Evolutionary conservation across 2,113 vertebrate species (phyloP).

Genomic region (Lamprotornis superbus): DNA sequence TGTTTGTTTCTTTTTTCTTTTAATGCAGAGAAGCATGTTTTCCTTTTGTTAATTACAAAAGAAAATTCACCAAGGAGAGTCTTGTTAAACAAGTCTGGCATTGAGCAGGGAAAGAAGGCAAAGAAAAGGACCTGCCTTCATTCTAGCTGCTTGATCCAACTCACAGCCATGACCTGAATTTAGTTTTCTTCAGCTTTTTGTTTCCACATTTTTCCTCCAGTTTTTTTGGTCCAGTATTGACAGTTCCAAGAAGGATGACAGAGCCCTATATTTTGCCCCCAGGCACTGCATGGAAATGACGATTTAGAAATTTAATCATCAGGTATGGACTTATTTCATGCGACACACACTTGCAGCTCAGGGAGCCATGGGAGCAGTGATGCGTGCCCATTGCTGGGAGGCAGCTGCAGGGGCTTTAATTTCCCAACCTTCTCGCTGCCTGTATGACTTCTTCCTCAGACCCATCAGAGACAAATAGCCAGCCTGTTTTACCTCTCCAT

Average conservation of each 20-base stretch:
- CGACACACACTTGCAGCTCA: background rate
- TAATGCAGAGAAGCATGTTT: background rate
- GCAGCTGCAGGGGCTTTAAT: background rate
- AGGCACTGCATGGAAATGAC: fast-evolving
- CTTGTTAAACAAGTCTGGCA: background rate
- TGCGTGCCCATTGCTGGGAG: background rate
- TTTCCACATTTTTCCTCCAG: background rate
- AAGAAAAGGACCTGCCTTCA: background rate
- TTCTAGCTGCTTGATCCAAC: background rate
- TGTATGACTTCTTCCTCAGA: background rate
- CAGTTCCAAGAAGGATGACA: background rate
- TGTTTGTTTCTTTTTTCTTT: background rate
- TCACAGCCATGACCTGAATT: background rate
- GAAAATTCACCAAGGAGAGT: background rate
- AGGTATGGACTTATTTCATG: background rate
- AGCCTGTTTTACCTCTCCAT: background rate
- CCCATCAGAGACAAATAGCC: background rate
- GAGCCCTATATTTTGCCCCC: background rate
- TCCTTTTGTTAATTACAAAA: conserved; percentile 14
- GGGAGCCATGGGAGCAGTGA: background rate
- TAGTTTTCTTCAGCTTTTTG: background rate
- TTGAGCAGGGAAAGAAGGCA: background rate
- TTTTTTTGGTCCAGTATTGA: background rate
- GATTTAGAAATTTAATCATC: background rate
- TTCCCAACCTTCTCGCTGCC: fast-evolving